Evolutionary conservation across 1,140 invertebrate species (phyloP).

Genomic region (Drosophila serrata): DNA sequence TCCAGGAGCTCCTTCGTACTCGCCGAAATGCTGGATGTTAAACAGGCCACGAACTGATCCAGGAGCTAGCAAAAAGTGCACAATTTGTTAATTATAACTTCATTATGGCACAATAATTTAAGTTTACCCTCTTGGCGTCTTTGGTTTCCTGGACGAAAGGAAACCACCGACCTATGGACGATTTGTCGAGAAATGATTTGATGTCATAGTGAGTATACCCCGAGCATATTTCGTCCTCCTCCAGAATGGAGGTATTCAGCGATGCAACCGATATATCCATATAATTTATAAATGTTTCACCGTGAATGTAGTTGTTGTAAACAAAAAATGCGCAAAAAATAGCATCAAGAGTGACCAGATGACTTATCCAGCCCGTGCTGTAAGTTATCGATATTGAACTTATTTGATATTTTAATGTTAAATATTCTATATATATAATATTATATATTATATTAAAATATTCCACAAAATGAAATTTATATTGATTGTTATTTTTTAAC

Average conservation of each 20-base stretch:
- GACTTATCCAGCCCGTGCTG: background rate
- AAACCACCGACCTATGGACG: slow-evolving; percentile 20
- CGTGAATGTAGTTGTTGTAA: slow-evolving; percentile 10
- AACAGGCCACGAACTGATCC: background rate
- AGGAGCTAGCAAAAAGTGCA: slow-evolving; percentile 1
- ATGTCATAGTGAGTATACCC: slow-evolving; percentile 22
- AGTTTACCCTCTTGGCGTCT: slow-evolving; percentile 19
- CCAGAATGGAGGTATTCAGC: slow-evolving; percentile 2
- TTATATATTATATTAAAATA: background rate
- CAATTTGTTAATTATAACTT: background rate
- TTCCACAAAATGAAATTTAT: background rate
- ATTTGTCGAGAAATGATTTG: slow-evolving; percentile 16
- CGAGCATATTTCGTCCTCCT: slow-evolving; percentile 15
- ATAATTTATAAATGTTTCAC: background rate
- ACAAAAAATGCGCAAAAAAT: slow-evolving; percentile 30
- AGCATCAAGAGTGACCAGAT: slow-evolving; percentile 15
- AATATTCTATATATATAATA: too few species aligned
- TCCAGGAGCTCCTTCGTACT: slow-evolving; percentile 14
- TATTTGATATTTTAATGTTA: background rate
- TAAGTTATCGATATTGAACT: background rate
- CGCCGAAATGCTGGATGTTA: background rate
- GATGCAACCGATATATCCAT: slow-evolving; percentile 12
- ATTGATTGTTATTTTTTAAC: background rate
- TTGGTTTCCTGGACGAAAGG: background rate
- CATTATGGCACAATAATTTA: background rate